Evolutionary conservation across 1,140 invertebrate species (phyloP), one percentile per base, ranked within the genome.

Genomic region (Cyrtorhinus lividipennis): DNA sequence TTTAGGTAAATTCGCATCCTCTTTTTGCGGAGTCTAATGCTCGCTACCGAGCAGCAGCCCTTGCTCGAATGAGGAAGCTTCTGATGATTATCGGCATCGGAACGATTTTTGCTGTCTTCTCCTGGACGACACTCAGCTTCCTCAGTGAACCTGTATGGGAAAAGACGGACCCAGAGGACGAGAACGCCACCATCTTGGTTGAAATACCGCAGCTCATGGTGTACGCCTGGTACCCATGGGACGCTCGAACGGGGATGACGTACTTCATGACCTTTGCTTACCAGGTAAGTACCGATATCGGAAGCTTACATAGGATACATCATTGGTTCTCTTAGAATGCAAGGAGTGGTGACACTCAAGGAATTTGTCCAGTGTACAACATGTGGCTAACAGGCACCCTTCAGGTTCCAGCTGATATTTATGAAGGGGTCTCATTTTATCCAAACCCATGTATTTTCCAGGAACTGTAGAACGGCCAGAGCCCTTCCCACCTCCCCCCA

Each of bases 1-100:
- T 53, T 53, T 44, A 68, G 73, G 81, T 83, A 0, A 90, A 90
- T 70, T 83, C 83, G 48, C 87, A 90, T 76, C 87, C 87, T 0
- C 68, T 90, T 18, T 90, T 90, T 69, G 81, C 85, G n/a, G 87
- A 90, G 69, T 89, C 86, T 1, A 85, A 89, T 69, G 84, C 83
- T 0, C 71, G 80, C 15, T 87, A 86, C 72, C 85, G 88, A 68
- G 80, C 84, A 3, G 78, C 84, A 20, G 78, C 87, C 0, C 68
- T 90, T 22, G 81, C 80, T n/a, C 87, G 87, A 72, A 88, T 87
- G 82, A 76, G 87, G 20, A 80, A 80, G 63, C 72, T 89, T 0
- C 72, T 89, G 1, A 81, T 85, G 65, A 77, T 81, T 58, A 81
- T 89, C n/a, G 75, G 79, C 38, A 72, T 73, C 0, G 78, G 79